Evolutionary conservation across 2,888 invertebrate genomes (phyloP).

Genomic region (Ganaspis brasiliensis): DNA sequence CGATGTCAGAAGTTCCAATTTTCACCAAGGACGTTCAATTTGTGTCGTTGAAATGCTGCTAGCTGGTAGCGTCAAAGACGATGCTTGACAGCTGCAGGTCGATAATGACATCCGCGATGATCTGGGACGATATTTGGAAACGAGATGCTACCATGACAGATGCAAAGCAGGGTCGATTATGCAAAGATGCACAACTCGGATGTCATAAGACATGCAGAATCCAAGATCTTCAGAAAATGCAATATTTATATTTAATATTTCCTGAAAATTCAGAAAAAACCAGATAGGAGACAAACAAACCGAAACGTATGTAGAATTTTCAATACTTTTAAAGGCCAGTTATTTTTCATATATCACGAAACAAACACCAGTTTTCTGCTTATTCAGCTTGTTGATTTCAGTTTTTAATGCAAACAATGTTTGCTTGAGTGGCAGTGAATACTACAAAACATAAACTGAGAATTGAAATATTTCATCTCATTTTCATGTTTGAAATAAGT

Average conservation of each 20-base stretch:
- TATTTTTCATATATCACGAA: too few species aligned
- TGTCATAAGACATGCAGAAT: background rate
- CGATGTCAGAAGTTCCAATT: constrained; percentile 56
- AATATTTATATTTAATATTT: constrained; percentile 15
- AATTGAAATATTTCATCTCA: too few species aligned
- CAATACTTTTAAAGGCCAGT: background rate
- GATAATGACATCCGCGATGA: constrained; percentile 55
- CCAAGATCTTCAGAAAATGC: background rate
- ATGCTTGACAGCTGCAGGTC: constrained; percentile 50
- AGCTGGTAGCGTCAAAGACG: constrained; percentile 49
- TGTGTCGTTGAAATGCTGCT: constrained; percentile 54
- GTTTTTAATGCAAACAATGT: too few species aligned
- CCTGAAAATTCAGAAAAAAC: too few species aligned
- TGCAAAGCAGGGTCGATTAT: constrained; percentile 32
- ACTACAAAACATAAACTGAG: too few species aligned
- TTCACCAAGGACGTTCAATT: constrained; percentile 55
- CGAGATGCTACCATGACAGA: constrained; percentile 23
- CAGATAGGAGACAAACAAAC: background rate
- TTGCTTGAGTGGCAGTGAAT: too few species aligned
- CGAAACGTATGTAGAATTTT: background rate
- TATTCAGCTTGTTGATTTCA: too few species aligned
- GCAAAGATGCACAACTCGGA: constrained; percentile 36
- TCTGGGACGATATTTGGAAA: constrained; percentile 35
- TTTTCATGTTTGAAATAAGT: too few species aligned
- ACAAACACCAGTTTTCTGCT: too few species aligned